These are phyloP conservation scores for Meta bourneti DNA, from an alignment of 2,888 invertebrate species.

Conservation along the genomic window DNA sequence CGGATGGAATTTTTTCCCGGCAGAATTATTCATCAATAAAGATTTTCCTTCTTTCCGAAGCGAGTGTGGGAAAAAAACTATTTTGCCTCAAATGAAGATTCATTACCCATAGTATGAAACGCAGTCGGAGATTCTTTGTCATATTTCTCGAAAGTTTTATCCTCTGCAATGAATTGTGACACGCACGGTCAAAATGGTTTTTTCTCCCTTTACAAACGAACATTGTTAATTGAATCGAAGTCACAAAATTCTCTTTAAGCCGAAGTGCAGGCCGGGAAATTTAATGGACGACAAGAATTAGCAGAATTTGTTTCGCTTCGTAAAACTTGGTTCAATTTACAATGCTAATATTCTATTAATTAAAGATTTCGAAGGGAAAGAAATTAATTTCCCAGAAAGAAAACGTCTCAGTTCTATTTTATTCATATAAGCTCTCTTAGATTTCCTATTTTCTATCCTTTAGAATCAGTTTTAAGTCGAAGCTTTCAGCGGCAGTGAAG, in stretches of 20 bases:
- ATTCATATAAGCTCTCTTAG: not conserved
- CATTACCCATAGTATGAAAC: slow-evolving; percentile 21
- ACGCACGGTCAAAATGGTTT: slow-evolving; percentile 1
- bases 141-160: slow-evolving; percentile 34
- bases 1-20: slow-evolving; percentile 7
- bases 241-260: slow-evolving; percentile 22
- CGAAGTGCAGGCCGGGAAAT: not conserved
- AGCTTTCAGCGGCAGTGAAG: no score
- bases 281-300: slow-evolving; percentile 35
- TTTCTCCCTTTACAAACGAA: not conserved
- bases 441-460: no score
- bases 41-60: slow-evolving; percentile 14
- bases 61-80: slow-evolving; percentile 7
- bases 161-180: slow-evolving; percentile 4
- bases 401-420: not conserved
- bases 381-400: slow-evolving; percentile 17
- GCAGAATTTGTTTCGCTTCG: not conserved
- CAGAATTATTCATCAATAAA: slow-evolving; percentile 42
- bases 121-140: slow-evolving; percentile 11
- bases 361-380: slow-evolving; percentile 5
- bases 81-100: slow-evolving; percentile 48
- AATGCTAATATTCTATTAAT: slow-evolving; percentile 9
- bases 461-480: no score
- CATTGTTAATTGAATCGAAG: slow-evolving; percentile 32
- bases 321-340: slow-evolving; percentile 4